Evolutionary conservation across 2,888 invertebrate genomes (phyloP).

Genomic region (Stenoptilia bipunctidactyla): DNA sequence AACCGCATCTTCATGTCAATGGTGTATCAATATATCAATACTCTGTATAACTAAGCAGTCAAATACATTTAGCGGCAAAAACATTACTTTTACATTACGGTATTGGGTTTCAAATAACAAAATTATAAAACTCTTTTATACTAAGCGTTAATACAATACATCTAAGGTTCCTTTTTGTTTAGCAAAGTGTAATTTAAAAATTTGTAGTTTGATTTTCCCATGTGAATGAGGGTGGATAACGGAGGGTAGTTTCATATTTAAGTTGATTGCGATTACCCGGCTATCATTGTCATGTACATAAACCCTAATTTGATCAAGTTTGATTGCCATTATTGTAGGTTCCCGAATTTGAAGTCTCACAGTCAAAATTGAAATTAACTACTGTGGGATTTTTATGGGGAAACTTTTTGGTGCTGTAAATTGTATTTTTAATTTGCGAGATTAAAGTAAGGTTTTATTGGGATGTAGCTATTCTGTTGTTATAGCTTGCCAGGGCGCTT

Average conservation of each 20-base stretch:
- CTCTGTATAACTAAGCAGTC: too few species aligned
- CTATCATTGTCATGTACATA: background rate
- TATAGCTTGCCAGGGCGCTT: too few species aligned
- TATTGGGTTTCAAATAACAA: conserved; percentile 23
- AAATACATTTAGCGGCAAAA: conserved; percentile 23
- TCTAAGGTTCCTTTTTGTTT: background rate
- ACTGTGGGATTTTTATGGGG: too few species aligned
- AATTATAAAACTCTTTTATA: too few species aligned
- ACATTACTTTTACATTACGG: conserved; percentile 22
- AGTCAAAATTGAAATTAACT: too few species aligned
- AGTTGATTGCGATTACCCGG: background rate
- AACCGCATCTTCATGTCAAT: too few species aligned
- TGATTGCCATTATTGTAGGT: background rate
- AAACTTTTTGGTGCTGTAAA: too few species aligned
- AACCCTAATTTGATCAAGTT: conserved; percentile 1
- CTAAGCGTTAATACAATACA: too few species aligned
- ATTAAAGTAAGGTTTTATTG: too few species aligned
- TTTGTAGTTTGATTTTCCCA: conserved; percentile 27
- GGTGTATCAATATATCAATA: too few species aligned
- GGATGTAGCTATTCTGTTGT: too few species aligned
- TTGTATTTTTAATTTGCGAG: too few species aligned
- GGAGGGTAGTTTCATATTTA: conserved; percentile 10
- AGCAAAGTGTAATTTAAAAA: background rate
- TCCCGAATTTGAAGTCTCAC: background rate
- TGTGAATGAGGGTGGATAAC: conserved; percentile 35